Evolutionary conservation across 2,888 invertebrate genomes (phyloP), one percentile per base, ranked within the genome.

Genomic region (Dendrolimus pini): DNA sequence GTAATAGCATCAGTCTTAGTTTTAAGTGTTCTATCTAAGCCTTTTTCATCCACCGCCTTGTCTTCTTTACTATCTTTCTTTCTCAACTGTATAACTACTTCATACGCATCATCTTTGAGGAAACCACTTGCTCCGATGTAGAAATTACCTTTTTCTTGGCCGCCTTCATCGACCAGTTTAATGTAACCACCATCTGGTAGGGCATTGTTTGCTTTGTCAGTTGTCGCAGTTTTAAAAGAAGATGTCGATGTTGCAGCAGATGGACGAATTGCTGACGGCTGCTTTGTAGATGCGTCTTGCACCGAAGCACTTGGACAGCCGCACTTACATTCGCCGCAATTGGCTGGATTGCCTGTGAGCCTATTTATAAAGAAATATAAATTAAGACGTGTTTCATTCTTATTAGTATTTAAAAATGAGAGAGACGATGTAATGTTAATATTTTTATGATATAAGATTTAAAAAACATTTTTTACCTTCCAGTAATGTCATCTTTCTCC

Each of bases 41-140:
- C 30, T 54, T 64, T 62, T 7, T 60, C 62, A 41, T 60, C 59
- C 30, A 61, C 42, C 55, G 63, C 61, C 55, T 60, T 67, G 6
- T 64, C 66, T 55, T 64, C 67, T 41, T 63, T 65, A 2, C 62
- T 61, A 41, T 79, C 83, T 67, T 86, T 89, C 61, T 89, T 90
- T 56, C 82, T 79, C 8, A 90, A 71, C 61, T 89, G 89, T 68
- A 90, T 87, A 9, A 89, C 71, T 10, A 90, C 85, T 81, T 90
- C 90, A 62, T 89, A 90, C 14, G 78, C 82, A 56, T 87, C 79
- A 62, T 87, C 76, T 69, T 82, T 83, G 8, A 89, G 70, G 14
- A 84, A 76, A 6, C 83, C 85, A 7, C 83, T 78, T 30, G 88
- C 79, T 13, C 87, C 89, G 13, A 90, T 80, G 58, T 82, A 88